phyloP scores from a whole-genome alignment of 2,113 vertebrate genomes.

The Poeciliopsis retropinna region DNA sequence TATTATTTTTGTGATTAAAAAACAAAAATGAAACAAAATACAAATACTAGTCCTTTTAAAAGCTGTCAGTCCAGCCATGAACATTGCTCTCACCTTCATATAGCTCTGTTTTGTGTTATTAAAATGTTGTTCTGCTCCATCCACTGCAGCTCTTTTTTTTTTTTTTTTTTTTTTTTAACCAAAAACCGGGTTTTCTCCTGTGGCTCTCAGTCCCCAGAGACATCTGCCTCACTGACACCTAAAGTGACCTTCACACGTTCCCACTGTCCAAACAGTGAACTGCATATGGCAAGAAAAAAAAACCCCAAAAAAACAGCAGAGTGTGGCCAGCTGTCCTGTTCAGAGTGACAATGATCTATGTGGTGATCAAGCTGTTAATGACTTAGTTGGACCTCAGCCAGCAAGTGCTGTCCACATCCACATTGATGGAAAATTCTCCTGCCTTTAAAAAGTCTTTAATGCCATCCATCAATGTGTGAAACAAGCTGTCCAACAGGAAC shows the following conservation, averaged over 20 bases:
- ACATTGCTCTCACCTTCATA: constrained; percentile 11
- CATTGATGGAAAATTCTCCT: constrained; percentile 38
- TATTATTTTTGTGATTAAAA: too few relatives aligned
- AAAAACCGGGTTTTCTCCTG: constrained; percentile 38
- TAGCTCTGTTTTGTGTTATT: constrained; percentile 1
- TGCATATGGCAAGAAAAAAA: constrained; percentile 46
- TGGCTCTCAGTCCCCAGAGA: constrained; percentile 43
- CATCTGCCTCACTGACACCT: constrained; percentile 60
- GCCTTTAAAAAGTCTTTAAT: constrained; percentile 31
- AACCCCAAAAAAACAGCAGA: not conserved
- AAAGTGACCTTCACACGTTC: constrained; percentile 62
- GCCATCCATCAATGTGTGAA: constrained; percentile 18
- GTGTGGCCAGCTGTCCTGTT: constrained; percentile 51
- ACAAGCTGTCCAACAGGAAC: not conserved
- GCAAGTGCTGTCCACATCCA: constrained; percentile 9
- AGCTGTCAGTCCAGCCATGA: not conserved
- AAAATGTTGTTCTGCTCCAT: constrained; percentile 22
- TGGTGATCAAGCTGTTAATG: constrained; percentile 50
- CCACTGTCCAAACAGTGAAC: constrained; percentile 36
- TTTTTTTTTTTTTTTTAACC: constrained; percentile 1
- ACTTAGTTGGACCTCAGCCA: constrained; percentile 49
- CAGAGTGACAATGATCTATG: constrained; percentile 42
- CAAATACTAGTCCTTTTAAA: not conserved
- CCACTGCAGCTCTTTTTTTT: not conserved
- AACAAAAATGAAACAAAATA: not conserved